Percentiles rank a stretch among this genome's conserved stretches.
Conservation (phyloP, 1,140 invertebrate genomes). For the Zaprionus lachaisei region DNA sequence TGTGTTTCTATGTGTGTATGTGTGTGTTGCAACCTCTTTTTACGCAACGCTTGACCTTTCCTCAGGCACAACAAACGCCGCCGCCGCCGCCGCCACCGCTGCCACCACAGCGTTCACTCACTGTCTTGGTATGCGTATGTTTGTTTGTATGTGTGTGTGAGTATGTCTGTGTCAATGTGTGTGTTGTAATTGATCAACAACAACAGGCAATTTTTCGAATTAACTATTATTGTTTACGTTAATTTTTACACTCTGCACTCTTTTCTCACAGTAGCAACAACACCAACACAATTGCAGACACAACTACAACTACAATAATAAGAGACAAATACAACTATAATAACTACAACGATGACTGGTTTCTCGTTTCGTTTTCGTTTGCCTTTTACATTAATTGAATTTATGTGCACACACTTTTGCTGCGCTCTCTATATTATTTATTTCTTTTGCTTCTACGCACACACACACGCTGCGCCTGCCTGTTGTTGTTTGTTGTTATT, state of each 20-base stretch:
- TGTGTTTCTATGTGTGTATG: constrained; percentile 13
- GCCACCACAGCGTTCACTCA: constrained; percentile 3
- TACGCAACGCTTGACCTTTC: constrained; percentile 77
- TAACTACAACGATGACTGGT: constrained; percentile 29
- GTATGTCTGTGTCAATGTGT: constrained; percentile 12
- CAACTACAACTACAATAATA: constrained; percentile 7
- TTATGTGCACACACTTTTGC: constrained; percentile 42
- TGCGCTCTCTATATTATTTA: constrained; percentile 36
- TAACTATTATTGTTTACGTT: constrained; percentile 59
- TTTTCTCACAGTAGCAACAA: constrained; percentile 42
- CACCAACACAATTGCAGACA: constrained; percentile 7
- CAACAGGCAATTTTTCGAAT: constrained; percentile 56
- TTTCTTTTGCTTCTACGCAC: constrained; percentile 37
- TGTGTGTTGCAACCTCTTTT: constrained; percentile 39
- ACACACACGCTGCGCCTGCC: constrained; percentile 36
- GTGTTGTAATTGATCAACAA: constrained; percentile 53
- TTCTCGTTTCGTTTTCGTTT: constrained; percentile 37
- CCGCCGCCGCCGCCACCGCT: constrained; percentile 29
- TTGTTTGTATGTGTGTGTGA: constrained; percentile 10
- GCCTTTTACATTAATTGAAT: constrained; percentile 60
- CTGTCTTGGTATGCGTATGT: constrained; percentile 19
- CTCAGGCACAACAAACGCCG: constrained; percentile 52
- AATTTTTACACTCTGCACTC: constrained; percentile 54
- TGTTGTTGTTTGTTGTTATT: constrained; percentile 48
- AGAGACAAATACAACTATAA: constrained; percentile 9